These are phyloP conservation scores for Blastobasis lacticolella DNA, from an alignment of 2,888 invertebrate species.

Conservation along the genomic window DNA sequence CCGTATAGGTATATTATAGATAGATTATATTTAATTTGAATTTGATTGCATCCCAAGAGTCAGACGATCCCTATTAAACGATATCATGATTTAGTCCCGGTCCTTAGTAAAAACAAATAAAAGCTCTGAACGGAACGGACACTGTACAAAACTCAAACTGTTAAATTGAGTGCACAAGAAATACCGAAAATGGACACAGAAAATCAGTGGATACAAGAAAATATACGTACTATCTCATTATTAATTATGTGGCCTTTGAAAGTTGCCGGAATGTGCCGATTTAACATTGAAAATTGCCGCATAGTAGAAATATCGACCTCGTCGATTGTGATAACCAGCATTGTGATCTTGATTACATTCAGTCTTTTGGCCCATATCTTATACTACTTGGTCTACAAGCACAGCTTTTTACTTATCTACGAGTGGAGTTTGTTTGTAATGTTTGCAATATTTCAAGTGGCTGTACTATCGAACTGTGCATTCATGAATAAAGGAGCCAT, in stretches of 20 bases:
- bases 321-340: constrained; percentile 19
- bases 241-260: constrained; percentile 23
- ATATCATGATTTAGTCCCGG: too few species aligned
- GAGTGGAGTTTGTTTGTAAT: constrained; percentile 30
- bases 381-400: constrained; percentile 1
- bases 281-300: constrained; percentile 29
- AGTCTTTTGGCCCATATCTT: constrained; percentile 8
- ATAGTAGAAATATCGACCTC: constrained; percentile 24
- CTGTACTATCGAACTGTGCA: constrained; percentile 29
- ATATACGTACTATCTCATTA: constrained; percentile 19
- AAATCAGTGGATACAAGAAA: constrained; percentile 26
- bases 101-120: too few species aligned
- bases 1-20: too few species aligned
- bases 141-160: too few species aligned
- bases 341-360: constrained; percentile 19
- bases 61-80: too few species aligned
- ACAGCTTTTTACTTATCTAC: constrained; percentile 25
- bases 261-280: constrained; percentile 33
- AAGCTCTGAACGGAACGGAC: too few species aligned
- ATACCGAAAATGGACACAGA: not conserved
- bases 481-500: constrained; percentile 29
- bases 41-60: too few species aligned
- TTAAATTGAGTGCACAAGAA: too few species aligned
- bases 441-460: constrained; percentile 27
- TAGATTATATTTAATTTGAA: too few species aligned